A percentile compares a stretch with the other conserved stretches of the same genome.
These are phyloP conservation scores for Hydropsyche tenuis DNA, from an alignment of 1,140 invertebrate species.

Conservation along the genomic window DNA sequence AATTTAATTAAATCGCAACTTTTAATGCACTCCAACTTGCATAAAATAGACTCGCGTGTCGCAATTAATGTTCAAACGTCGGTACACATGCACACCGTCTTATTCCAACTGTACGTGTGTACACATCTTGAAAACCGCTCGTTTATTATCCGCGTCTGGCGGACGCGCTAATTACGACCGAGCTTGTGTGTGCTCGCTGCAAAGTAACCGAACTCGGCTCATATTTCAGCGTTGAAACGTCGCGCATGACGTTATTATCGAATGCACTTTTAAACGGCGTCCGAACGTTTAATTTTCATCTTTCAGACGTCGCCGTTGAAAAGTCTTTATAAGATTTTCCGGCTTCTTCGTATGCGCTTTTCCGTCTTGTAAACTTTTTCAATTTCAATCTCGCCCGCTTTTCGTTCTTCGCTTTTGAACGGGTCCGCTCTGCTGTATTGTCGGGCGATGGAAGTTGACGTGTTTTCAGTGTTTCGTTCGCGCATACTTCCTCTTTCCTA, in stretches of 20 bases:
- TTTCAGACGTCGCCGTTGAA: no score
- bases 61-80: background rate
- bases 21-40: conserved; percentile 46
- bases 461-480: no score
- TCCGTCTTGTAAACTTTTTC: no score
- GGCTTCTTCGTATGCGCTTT: no score
- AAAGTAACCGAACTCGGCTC: conserved; percentile 34
- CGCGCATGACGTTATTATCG: background rate
- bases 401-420: background rate
- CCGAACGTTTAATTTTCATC: no score
- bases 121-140: background rate
- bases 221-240: conserved; percentile 24
- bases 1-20: conserved; percentile 49
- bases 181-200: background rate
- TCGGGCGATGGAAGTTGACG: no score
- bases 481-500: background rate
- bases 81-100: background rate
- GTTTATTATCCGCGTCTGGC: conserved; percentile 16
- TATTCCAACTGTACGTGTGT: background rate
- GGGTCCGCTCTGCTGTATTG: background rate
- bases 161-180: conserved; percentile 27
- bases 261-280: no score
- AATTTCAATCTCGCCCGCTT: no score
- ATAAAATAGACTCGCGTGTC: conserved; percentile 32
- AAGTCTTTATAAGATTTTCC: no score